Base-by-base conservation (phyloP, 2,113 vertebrate species). In the Lamprotornis superbus region DNA sequence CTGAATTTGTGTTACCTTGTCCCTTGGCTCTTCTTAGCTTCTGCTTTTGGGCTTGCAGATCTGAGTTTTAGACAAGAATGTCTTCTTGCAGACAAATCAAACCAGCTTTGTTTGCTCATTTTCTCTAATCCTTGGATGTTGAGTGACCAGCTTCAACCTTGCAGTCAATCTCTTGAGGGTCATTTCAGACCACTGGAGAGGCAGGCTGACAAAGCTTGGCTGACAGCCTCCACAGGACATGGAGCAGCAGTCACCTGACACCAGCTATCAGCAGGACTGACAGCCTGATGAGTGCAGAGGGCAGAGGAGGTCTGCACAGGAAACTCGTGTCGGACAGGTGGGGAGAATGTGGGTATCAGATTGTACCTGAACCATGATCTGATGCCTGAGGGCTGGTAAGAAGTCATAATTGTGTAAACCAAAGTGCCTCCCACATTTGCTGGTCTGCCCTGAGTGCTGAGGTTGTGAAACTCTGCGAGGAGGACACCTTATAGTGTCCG, bases 101-200 rank as follows among this genome's bases (percentile, higher is more conserved):
- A 64, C 46, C 49, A 39, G 6, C 17, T 78, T 81, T 74, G 30
- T 69, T 87, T 67, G 37, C 50, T 49, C 30, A 0, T 77, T 86
- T 87, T 13, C 68, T 74, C 35, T 92, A 59, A 90, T 90, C 73
- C 37, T 69, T 78, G 60, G 33, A 60, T 83, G 79, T 44, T 88
- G 56, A 89, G 68, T 49, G 89, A 86, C 68, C 56, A 78, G 52
- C 31, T 79, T 75, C 77, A 64, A 44, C n/a, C 89, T 89, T 70
- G 83, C 33, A 80, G 47, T 14, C 24, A 39, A 0, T 30, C 22
- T 63, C 91, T 47, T 91, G 67, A 95, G 91, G 93, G 95, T 93
- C 75, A 79, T 77, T 85, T 90, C 71, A 77, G 85, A 42, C 49
- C 2, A 6, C 8, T 77, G 85, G 71, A 44, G 76, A 56, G 31